Evolutionary conservation across 2,797 vertebrate species (phyloP).

Genomic region (Myotis findleyi): DNA sequence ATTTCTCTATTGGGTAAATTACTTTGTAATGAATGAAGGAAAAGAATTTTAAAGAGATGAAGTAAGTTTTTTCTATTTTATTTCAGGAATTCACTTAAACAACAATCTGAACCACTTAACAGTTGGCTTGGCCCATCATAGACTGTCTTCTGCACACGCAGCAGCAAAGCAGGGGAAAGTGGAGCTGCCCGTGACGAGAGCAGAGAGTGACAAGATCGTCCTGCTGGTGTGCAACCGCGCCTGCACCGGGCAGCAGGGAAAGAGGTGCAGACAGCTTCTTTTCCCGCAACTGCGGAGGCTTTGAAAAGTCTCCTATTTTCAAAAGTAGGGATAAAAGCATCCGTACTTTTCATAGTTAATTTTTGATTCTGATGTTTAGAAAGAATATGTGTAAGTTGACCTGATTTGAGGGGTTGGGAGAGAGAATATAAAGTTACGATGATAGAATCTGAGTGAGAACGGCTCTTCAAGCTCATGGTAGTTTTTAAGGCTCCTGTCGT

Average conservation of each 20-base stretch:
- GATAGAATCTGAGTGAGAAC: neutral
- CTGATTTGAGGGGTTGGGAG: neutral
- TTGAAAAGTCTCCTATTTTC: neutral
- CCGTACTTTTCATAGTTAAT: neutral
- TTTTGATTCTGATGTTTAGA: slow-evolving; percentile 23
- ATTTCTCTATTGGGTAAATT: neutral
- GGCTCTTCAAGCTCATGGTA: neutral
- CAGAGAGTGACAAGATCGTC: slow-evolving; percentile 92
- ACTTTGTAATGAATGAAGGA: slow-evolving; percentile 50
- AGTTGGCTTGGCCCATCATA: slow-evolving; percentile 91
- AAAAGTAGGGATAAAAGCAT: neutral
- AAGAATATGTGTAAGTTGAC: neutral
- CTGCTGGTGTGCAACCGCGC: slow-evolving; percentile 97
- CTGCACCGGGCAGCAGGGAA: slow-evolving; percentile 96
- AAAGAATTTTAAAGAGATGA: slow-evolving; percentile 43
- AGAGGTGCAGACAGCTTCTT: slow-evolving; percentile 90
- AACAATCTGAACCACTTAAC: slow-evolving; percentile 98
- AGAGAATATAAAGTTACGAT: neutral
- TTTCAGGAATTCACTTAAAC: slow-evolving; percentile 94
- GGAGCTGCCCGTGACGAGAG: slow-evolving; percentile 89
- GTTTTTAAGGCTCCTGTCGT: neutral
- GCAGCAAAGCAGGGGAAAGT: slow-evolving; percentile 87
- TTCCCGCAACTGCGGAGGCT: neutral
- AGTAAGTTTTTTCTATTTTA: slow-evolving; percentile 54
- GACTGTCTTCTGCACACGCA: slow-evolving; percentile 92